Percentiles rank a stretch among this genome's conserved stretches.
Conservation (phyloP, 1,140 invertebrate species). For the Eriosoma lanigerum region DNA sequence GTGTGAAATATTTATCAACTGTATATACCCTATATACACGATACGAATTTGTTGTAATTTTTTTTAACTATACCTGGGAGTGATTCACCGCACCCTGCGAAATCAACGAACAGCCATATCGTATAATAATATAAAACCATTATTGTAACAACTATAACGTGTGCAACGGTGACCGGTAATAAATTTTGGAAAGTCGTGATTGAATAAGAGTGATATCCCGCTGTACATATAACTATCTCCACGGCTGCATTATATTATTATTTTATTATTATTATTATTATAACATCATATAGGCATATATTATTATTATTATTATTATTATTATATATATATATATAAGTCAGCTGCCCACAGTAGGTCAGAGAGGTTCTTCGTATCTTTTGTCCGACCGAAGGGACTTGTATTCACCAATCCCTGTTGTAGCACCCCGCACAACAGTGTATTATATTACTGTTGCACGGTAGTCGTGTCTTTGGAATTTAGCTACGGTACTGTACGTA, state of each 20-base stretch:
- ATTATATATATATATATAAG: neutral
- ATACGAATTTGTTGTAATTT: too few relatives aligned
- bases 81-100: neutral
- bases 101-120: neutral
- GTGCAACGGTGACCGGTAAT: constrained; percentile 11
- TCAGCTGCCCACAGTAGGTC: constrained; percentile 43
- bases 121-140: neutral
- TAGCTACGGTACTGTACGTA: neutral
- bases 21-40: too few relatives aligned
- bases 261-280: too few relatives aligned
- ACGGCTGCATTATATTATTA: too few relatives aligned
- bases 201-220: constrained; percentile 29
- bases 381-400: constrained; percentile 30
- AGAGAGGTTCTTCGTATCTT: constrained; percentile 25
- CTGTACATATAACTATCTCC: too few relatives aligned
- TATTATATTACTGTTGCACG: constrained; percentile 30
- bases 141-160: neutral
- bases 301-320: too few relatives aligned
- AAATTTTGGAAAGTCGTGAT: constrained; percentile 22
- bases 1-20: too few relatives aligned
- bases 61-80: too few relatives aligned
- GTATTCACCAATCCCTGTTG: neutral
- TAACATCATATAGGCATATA: too few relatives aligned
- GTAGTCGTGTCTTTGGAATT: constrained; percentile 34
- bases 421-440: neutral